These are phyloP conservation scores for Bettongia penicillata DNA, from an alignment of 2,113 vertebrate species.

Conservation along the genomic window DNA sequence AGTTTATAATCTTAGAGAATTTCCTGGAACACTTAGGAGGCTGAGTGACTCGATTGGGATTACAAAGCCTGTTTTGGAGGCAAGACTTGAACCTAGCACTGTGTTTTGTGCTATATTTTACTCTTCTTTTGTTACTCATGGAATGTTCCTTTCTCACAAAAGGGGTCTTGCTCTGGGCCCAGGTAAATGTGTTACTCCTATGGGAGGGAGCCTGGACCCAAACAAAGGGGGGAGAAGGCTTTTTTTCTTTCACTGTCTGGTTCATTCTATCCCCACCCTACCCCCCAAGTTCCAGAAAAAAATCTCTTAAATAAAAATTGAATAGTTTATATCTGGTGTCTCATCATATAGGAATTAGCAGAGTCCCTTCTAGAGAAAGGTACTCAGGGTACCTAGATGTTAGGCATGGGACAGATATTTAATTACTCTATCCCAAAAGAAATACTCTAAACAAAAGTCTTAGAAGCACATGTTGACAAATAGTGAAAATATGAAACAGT, in stretches of 20 bases:
- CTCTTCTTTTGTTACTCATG: not conserved
- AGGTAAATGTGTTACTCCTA: not conserved
- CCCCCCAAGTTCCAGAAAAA: not conserved
- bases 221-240: not conserved
- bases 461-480: not conserved
- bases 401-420: not conserved
- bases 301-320: not conserved
- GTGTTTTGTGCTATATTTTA: not conserved
- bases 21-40: not conserved
- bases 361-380: not conserved
- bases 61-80: not conserved
- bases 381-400: not conserved
- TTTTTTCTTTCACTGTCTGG: not conserved
- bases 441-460: not conserved
- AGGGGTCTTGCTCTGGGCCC: not conserved
- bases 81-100: not conserved
- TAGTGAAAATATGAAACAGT: not conserved
- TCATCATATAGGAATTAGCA: not conserved
- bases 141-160: not conserved
- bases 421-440: not conserved
- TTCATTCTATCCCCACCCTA: not conserved
- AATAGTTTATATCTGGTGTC: not conserved
- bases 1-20: not conserved
- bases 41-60: not conserved
- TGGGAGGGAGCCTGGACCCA: not conserved